Evolutionary conservation across 2,888 invertebrate genomes (phyloP).

Genomic region (Spilarctia lutea): DNA sequence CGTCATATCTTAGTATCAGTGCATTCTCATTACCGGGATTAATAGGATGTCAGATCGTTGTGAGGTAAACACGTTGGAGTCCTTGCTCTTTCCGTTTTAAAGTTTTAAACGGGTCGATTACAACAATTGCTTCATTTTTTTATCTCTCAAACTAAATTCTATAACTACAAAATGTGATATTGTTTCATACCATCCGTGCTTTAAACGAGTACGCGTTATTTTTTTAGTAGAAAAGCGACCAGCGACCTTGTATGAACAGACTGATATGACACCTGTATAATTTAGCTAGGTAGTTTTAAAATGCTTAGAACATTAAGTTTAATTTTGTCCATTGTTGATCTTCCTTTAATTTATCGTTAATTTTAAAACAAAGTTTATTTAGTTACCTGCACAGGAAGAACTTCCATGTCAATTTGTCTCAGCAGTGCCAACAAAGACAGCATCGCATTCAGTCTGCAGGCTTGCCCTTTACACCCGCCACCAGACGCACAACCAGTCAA

Average conservation of each 20-base stretch:
- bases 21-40: neutral
- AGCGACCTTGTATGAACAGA: neutral
- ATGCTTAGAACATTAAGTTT: neutral
- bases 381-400: slow-evolving; percentile 74
- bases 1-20: neutral
- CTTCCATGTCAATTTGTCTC: slow-evolving; percentile 61
- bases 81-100: neutral
- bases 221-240: neutral
- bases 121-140: neutral
- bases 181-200: neutral
- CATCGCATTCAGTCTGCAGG: slow-evolving; percentile 71
- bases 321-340: neutral
- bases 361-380: slow-evolving; percentile 2
- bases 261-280: neutral
- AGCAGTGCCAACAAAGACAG: slow-evolving; percentile 69
- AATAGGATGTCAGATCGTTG: neutral
- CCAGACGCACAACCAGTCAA: slow-evolving; percentile 69
- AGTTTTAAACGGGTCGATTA: neutral
- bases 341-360: neutral
- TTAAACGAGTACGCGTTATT: neutral
- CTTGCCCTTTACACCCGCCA: slow-evolving; percentile 76
- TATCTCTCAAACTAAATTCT: neutral
- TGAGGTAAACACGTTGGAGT: neutral
- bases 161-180: neutral
- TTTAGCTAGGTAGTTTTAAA: neutral